A percentile compares a stretch with the other conserved stretches of the same genome.
These are phyloP conservation scores for Camponotus pennsylvanicus DNA, from an alignment of 1,140 invertebrate genomes.

Conservation along the genomic window DNA sequence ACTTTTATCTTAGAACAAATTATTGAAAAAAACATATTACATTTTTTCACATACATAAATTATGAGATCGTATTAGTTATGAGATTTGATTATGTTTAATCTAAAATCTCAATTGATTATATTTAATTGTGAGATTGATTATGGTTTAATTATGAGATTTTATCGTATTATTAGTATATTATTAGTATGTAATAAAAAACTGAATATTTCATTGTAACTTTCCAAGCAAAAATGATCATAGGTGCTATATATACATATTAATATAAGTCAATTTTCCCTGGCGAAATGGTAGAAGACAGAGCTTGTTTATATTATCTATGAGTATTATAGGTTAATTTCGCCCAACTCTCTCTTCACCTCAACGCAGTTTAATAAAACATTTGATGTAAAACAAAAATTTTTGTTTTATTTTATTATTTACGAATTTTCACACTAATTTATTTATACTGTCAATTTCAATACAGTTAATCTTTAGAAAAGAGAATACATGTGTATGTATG, in stretches of 20 bases:
- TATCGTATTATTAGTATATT: no score
- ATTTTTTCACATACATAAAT: conserved; percentile 2
- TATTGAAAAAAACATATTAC: neutral
- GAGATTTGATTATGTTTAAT: no score
- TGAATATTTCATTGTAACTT: neutral
- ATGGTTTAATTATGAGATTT: no score
- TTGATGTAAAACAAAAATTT: neutral
- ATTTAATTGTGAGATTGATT: no score
- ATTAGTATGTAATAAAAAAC: no score
- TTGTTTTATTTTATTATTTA: neutral
- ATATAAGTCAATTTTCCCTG: no score
- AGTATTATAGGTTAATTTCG: no score
- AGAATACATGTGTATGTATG: neutral
- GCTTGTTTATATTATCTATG: no score
- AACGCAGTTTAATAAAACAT: neutral
- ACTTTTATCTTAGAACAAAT: neutral
- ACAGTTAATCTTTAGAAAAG: neutral
- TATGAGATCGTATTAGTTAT: neutral
- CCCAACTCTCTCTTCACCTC: no score
- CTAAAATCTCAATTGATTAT: no score
- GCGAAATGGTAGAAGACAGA: no score
- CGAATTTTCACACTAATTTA: neutral
- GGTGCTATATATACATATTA: no score
- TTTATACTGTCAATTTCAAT: neutral
- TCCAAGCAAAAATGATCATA: neutral